Percentiles rank a stretch among this genome's conserved stretches.
Evolutionary conservation across 2,888 invertebrate genomes (phyloP).

Genomic region (Macropis europaea): DNA sequence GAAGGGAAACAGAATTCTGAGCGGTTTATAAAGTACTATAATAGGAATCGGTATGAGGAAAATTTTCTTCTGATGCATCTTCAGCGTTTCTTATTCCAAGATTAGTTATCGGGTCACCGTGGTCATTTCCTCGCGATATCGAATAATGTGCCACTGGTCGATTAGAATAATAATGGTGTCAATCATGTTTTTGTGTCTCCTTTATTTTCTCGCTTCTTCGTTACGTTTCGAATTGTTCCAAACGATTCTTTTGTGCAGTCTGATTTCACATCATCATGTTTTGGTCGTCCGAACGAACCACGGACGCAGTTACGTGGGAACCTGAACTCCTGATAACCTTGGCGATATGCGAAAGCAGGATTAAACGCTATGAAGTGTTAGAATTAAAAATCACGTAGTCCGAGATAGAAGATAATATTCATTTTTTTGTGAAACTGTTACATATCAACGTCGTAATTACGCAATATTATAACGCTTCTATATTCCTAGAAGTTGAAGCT

Average conservation of each 20-base stretch:
- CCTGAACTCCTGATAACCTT: constrained; percentile 45
- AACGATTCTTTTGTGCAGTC: no score
- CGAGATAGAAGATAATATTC: not conserved
- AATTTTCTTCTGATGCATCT: not conserved
- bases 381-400: not conserved
- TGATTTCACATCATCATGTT: not conserved
- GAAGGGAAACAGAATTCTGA: no score
- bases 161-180: not conserved
- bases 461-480: not conserved
- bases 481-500: no score
- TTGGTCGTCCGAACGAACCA: not conserved
- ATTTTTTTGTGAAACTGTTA: not conserved
- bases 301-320: not conserved
- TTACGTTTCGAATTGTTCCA: not conserved
- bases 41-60: not conserved
- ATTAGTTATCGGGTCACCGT: constrained; percentile 5
- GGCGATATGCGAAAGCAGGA: constrained; percentile 3
- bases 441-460: not conserved
- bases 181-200: not conserved
- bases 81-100: not conserved
- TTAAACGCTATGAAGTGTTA: not conserved
- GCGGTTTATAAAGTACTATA: not conserved
- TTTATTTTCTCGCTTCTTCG: not conserved
- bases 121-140: constrained; percentile 5
- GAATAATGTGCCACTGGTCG: not conserved